A percentile compares a stretch with the other conserved stretches of the same genome.
These are phyloP conservation scores for Nomada hirtipes DNA, from an alignment of 2,888 invertebrate genomes.

Conservation along the genomic window DNA sequence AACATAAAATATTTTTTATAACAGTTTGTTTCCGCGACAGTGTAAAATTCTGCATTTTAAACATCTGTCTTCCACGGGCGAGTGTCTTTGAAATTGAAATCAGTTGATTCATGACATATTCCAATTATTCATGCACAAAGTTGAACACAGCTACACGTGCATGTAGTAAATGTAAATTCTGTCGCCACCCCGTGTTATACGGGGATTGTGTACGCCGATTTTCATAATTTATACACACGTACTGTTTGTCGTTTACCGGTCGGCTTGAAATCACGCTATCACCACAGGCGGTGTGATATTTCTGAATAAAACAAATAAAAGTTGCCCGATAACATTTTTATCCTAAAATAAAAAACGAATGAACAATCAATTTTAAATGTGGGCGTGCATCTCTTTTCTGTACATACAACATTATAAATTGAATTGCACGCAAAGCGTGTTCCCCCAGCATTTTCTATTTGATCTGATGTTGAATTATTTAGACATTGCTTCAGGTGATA, in stretches of 20 bases:
- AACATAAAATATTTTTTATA: no score
- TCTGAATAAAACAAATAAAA: not conserved
- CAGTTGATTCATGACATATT: slow-evolving; percentile 23
- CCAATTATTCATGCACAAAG: slow-evolving; percentile 26
- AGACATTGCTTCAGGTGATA: no score
- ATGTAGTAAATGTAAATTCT: slow-evolving; percentile 32
- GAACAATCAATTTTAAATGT: no score
- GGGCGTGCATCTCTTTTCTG: no score
- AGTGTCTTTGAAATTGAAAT: slow-evolving; percentile 31
- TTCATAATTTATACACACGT: slow-evolving; percentile 4
- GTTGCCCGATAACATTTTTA: not conserved
- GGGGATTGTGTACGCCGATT: not conserved
- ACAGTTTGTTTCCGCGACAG: no score
- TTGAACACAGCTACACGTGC: not conserved
- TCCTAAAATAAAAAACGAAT: no score
- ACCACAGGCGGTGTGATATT: not conserved
- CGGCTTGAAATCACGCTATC: not conserved
- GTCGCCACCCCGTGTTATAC: not conserved
- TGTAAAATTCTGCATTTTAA: slow-evolving; percentile 9
- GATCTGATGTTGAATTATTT: no score
- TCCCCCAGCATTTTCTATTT: no score
- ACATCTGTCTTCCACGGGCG: not conserved
- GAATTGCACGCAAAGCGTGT: no score
- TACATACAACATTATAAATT: no score
- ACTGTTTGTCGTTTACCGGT: not conserved